phyloP scores from a whole-genome alignment of 1,140 invertebrate species.

The Neodiprion fabricii region DNA sequence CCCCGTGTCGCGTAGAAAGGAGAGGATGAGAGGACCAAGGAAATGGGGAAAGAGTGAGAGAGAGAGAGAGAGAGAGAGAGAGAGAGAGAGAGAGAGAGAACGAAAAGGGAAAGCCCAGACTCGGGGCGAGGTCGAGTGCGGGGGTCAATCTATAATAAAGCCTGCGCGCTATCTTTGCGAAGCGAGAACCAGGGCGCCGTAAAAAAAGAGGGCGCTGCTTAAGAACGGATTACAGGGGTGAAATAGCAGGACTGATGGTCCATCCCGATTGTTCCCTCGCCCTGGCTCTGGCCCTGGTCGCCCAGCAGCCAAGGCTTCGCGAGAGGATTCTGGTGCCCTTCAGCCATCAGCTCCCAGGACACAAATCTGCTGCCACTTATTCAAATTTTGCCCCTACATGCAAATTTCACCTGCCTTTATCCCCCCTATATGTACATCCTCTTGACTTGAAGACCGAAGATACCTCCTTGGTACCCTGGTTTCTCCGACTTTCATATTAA shows the following conservation, averaged over 20 bases:
- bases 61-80: slow-evolving; percentile 33
- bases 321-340: not conserved
- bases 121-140: slow-evolving; percentile 46
- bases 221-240: slow-evolving; percentile 60
- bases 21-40: slow-evolving; percentile 28
- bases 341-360: not conserved
- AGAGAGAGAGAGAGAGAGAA: slow-evolving; percentile 21
- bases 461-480: too few relatives aligned
- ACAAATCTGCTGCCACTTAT: not conserved
- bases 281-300: too few relatives aligned
- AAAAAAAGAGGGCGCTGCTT: slow-evolving; percentile 54
- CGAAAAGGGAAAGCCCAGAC: slow-evolving; percentile 22
- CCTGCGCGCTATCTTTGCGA: slow-evolving; percentile 50
- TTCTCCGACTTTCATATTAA: too few relatives aligned
- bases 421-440: too few relatives aligned
- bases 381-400: not conserved
- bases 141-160: slow-evolving; percentile 62
- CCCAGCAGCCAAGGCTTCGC: too few relatives aligned
- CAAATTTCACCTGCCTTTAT: too few relatives aligned
- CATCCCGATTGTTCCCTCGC: slow-evolving; percentile 21
- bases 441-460: too few relatives aligned
- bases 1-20: not conserved
- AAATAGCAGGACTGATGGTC: slow-evolving; percentile 51
- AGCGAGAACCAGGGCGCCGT: slow-evolving; percentile 54
- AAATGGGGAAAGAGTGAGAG: slow-evolving; percentile 27